Percentiles rank a stretch among this genome's conserved stretches.
phyloP scores from a whole-genome alignment of 2,797 vertebrate genomes.

The Falco naumanni region DNA sequence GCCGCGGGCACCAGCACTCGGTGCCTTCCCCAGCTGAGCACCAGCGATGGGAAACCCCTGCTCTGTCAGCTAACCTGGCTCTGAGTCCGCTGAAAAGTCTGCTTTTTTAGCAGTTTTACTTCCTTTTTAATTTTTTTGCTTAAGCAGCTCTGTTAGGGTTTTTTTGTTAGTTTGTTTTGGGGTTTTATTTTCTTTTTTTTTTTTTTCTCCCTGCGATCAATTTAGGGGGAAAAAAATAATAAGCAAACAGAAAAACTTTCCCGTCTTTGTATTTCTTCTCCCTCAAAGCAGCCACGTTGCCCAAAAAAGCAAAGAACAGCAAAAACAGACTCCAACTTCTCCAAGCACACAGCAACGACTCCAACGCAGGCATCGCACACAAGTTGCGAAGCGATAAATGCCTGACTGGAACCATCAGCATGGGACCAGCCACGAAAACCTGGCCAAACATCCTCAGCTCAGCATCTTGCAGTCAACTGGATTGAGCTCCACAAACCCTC shows the following conservation, averaged over 20 bases:
- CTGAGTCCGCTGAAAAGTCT: background rate
- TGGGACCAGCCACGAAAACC: background rate
- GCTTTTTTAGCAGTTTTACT: background rate
- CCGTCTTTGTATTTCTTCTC: background rate
- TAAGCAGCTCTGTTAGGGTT: background rate
- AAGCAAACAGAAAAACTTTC: background rate
- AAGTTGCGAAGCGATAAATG: background rate
- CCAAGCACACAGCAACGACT: background rate
- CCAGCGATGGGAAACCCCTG: rapidly evolving
- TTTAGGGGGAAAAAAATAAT: rapidly evolving
- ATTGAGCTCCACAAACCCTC: background rate
- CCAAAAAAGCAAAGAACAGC: background rate
- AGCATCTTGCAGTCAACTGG: background rate
- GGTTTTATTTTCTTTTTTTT: background rate
- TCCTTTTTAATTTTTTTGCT: background rate
- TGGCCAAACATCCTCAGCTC: rapidly evolving
- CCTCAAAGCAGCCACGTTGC: background rate
- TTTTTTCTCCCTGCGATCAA: rapidly evolving
- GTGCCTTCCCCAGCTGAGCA: background rate
- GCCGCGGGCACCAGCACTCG: rapidly evolving
- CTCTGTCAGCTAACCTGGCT: background rate
- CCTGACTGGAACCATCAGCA: background rate
- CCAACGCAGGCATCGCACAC: background rate
- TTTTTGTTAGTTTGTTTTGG: background rate
- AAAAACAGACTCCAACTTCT: background rate